phyloP scores from a whole-genome alignment of 2,888 invertebrate species.

The Rhagophthalmus giganteus region DNA sequence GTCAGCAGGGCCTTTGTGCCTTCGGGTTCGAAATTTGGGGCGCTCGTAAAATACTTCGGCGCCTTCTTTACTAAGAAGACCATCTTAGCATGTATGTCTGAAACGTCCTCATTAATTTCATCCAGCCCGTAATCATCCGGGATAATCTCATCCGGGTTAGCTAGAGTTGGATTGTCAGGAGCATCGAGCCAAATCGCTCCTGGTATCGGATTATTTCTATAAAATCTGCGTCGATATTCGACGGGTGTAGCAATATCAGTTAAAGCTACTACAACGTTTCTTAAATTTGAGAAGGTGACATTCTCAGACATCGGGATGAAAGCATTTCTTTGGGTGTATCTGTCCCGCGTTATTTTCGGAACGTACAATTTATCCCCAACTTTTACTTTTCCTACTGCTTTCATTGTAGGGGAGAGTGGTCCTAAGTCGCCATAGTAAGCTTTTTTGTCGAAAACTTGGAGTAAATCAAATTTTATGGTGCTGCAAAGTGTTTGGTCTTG shows the following conservation, averaged over 20 bases:
- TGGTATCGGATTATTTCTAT: conserved; percentile 16
- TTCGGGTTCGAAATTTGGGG: not conserved
- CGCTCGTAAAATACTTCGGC: conserved; percentile 18
- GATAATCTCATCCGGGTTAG: conserved; percentile 2
- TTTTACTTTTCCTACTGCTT: conserved; percentile 2
- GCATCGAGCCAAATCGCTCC: conserved; percentile 6
- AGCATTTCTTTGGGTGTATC: not conserved
- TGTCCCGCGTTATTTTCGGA: not conserved
- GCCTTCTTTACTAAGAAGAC: not conserved
- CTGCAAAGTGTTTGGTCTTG: no score
- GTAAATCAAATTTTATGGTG: no score
- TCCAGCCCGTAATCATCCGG: conserved; percentile 2
- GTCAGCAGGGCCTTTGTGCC: no score
- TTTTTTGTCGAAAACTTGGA: no score
- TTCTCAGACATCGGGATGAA: conserved; percentile 8
- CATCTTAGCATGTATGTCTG: not conserved
- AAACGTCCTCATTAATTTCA: not conserved
- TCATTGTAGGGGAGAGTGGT: no score
- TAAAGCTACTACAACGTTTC: conserved; percentile 6
- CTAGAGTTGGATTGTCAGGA: conserved; percentile 4
- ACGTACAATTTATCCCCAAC: no score
- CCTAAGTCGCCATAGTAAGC: no score
- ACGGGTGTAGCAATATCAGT: not conserved
- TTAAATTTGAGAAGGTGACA: conserved; percentile 3
- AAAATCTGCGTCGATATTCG: conserved; percentile 1